Conservation (phyloP, 2,113 vertebrate genomes). For the Neodontobutis hainanensis region DNA sequence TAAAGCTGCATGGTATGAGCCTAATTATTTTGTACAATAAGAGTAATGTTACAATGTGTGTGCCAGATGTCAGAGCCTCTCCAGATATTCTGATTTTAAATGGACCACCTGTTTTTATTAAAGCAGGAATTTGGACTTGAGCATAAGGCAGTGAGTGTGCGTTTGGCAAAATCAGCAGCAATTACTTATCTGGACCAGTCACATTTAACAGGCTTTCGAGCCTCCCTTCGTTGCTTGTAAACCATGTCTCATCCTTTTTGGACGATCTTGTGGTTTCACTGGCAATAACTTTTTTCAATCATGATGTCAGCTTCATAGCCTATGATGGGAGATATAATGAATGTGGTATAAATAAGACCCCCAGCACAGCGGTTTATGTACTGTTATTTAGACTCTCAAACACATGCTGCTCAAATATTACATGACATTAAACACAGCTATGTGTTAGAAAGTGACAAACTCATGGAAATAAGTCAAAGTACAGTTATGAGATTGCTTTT, state of each 20-base stretch:
- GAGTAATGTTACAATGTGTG: background rate
- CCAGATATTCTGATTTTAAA: slow-evolving; percentile 20
- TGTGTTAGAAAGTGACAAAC: background rate
- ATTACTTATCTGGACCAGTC: slow-evolving; percentile 66
- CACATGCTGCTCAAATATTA: background rate
- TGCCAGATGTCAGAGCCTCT: background rate
- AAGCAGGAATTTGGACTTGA: slow-evolving; percentile 1
- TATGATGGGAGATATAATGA: slow-evolving; percentile 12
- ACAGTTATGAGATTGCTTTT: background rate
- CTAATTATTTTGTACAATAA: background rate
- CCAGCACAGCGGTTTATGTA: slow-evolving; percentile 20
- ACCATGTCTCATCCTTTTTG: slow-evolving; percentile 44
- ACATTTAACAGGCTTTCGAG: slow-evolving; percentile 51
- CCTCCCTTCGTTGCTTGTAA: slow-evolving; percentile 60
- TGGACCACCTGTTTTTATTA: slow-evolving; percentile 43
- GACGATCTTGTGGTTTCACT: slow-evolving; percentile 37
- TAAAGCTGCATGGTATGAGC: background rate
- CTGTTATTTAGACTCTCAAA: background rate
- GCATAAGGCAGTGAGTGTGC: background rate
- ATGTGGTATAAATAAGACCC: slow-evolving; percentile 33
- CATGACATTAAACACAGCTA: background rate
- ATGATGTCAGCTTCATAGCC: slow-evolving; percentile 58
- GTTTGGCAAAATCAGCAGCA: slow-evolving; percentile 60
- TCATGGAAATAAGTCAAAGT: background rate
- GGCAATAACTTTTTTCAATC: slow-evolving; percentile 25